phyloP scores from a whole-genome alignment of 2,888 invertebrate species.

The Folsomia candida region DNA sequence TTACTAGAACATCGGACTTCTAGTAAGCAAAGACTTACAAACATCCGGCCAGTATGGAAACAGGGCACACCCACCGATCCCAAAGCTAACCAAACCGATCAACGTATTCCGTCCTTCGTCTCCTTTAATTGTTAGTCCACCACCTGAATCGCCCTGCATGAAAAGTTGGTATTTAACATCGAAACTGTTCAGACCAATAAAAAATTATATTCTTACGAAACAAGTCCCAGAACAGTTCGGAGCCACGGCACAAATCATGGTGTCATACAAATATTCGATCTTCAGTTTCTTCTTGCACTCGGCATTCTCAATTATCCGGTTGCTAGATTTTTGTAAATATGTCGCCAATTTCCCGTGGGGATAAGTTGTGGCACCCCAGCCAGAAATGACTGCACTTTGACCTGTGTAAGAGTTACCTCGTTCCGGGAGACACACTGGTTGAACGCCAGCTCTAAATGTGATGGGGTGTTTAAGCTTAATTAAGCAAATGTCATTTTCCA shows the following conservation, averaged over 20 bases:
- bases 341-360: slow-evolving; percentile 53
- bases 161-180: background rate
- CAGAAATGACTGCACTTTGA: slow-evolving; percentile 52
- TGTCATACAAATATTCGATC: slow-evolving; percentile 52
- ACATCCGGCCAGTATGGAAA: background rate
- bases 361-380: slow-evolving; percentile 55
- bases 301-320: slow-evolving; percentile 53
- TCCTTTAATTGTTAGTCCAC: slow-evolving; percentile 52
- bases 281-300: slow-evolving; percentile 54
- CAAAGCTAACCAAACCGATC: slow-evolving; percentile 55
- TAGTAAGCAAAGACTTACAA: too few relatives aligned
- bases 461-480: slow-evolving; percentile 53
- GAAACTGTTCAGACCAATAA: background rate
- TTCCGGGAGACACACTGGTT: slow-evolving; percentile 54
- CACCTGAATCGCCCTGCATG: slow-evolving; percentile 52
- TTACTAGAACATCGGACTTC: too few relatives aligned
- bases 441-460: slow-evolving; percentile 52
- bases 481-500: slow-evolving; percentile 55
- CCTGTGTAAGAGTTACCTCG: slow-evolving; percentile 52
- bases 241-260: slow-evolving; percentile 55
- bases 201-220: slow-evolving; percentile 52
- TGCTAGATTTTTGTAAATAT: slow-evolving; percentile 53
- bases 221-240: slow-evolving; percentile 54
- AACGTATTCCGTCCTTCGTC: slow-evolving; percentile 51
- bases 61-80: slow-evolving; percentile 49